phyloP scores from a whole-genome alignment of 2,113 vertebrate species.

The Pipa parva region DNA sequence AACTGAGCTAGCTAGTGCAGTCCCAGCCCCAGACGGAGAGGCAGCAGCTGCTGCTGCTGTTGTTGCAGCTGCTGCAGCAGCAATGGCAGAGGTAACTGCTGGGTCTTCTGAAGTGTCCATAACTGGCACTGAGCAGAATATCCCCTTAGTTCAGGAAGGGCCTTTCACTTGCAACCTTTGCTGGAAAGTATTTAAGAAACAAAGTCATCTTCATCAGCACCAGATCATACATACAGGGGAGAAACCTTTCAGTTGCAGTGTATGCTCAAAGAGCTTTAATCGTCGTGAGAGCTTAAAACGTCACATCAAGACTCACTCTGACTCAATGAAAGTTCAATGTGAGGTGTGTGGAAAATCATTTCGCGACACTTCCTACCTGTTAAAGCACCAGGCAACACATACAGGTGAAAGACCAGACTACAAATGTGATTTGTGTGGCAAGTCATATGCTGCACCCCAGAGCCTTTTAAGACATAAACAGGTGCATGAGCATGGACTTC shows the following conservation, averaged over 20 bases:
- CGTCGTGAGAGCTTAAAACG: constrained; percentile 88
- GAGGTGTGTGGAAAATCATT: constrained; percentile 85
- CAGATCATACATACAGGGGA: constrained; percentile 89
- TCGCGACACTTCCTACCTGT: constrained; percentile 82
- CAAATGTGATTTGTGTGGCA: constrained; percentile 62
- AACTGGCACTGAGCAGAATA: neutral
- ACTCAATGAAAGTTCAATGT: constrained; percentile 77
- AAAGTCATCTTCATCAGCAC: constrained; percentile 90
- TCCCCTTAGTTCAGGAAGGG: constrained; percentile 39
- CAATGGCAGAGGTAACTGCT: neutral
- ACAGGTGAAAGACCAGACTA: constrained; percentile 49
- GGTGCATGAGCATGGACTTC: constrained; percentile 43
- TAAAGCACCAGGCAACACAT: constrained; percentile 85
- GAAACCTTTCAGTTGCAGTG: constrained; percentile 81
- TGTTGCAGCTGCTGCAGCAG: constrained; percentile 43
- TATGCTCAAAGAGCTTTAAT: constrained; percentile 87
- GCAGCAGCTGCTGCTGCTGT: neutral
- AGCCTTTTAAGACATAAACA: constrained; percentile 63
- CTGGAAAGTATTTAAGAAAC: constrained; percentile 91
- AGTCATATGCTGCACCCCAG: constrained; percentile 58
- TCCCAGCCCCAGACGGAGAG: neutral
- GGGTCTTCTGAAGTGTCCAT: neutral
- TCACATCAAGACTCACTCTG: constrained; percentile 89
- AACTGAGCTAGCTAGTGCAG: constrained; percentile 41
- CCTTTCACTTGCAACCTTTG: constrained; percentile 76